phyloP scores from a whole-genome alignment of 2,113 vertebrate genomes.

The Ochotona princeps region DNA sequence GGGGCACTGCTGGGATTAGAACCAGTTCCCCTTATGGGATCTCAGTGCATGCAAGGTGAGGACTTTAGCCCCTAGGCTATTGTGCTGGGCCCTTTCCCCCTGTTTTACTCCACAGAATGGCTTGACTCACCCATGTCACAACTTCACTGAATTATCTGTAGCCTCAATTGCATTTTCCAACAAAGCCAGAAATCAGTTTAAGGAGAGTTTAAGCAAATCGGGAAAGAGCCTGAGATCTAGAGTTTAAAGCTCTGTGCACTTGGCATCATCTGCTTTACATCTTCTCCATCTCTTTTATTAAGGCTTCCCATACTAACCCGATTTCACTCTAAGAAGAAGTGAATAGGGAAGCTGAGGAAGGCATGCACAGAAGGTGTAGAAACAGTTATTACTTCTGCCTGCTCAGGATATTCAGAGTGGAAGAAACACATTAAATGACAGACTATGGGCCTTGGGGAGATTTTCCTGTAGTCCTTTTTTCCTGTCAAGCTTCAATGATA shows the following conservation, averaged over 20 bases:
- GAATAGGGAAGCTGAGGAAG: not conserved
- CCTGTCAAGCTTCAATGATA: not conserved
- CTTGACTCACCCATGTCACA: not conserved
- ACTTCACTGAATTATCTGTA: not conserved
- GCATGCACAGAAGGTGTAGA: not conserved
- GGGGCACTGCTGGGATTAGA: too few relatives aligned
- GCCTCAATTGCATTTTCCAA: constrained; percentile 3
- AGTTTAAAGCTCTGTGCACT: not conserved
- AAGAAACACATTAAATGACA: not conserved
- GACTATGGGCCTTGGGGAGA: not conserved
- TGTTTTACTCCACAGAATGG: not conserved
- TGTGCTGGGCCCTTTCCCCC: not conserved
- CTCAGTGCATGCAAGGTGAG: too few relatives aligned
- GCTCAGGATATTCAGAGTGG: not conserved
- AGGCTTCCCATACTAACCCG: not conserved
- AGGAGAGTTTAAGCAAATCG: not conserved
- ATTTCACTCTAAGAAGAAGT: not conserved
- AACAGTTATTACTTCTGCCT: not conserved
- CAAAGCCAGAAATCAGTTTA: constrained; percentile 14
- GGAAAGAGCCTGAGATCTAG: constrained; percentile 6
- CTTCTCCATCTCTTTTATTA: not conserved
- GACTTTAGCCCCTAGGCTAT: too few relatives aligned
- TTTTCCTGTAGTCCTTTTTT: not conserved
- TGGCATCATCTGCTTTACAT: not conserved
- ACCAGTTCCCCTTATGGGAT: too few relatives aligned